These are phyloP conservation scores for Harpalus rubripes DNA, from an alignment of 2,888 invertebrate species.

Conservation along the genomic window DNA sequence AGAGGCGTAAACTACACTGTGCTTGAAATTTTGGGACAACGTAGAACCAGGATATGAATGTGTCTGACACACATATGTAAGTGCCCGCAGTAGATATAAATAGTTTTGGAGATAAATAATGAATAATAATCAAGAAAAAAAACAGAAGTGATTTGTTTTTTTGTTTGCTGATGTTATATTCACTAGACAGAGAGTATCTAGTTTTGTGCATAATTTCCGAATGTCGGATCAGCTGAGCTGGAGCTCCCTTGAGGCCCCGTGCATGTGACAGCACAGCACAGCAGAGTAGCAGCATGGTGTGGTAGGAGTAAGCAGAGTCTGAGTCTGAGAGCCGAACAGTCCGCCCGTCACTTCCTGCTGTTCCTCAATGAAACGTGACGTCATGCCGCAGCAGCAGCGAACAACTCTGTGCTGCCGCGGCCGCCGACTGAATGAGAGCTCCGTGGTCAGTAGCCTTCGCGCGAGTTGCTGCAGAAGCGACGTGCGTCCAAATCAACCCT, in stretches of 20 bases:
- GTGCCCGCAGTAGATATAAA: no score
- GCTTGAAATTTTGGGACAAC: no score
- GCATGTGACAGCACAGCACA: conserved; percentile 15
- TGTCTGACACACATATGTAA: no score
- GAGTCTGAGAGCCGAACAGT: background rate
- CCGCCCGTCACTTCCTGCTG: conserved; percentile 69
- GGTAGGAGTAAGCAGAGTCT: conserved; percentile 6
- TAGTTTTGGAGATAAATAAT: no score
- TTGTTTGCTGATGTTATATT: background rate
- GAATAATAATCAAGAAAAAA: no score
- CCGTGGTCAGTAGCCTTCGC: conserved; percentile 51
- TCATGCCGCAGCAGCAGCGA: conserved; percentile 70
- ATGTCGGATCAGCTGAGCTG: background rate
- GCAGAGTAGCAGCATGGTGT: background rate
- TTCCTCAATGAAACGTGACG: conserved; percentile 71
- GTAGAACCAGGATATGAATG: no score
- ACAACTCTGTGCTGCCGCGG: conserved; percentile 46
- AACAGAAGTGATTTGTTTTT: background rate
- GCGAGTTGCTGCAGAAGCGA: background rate
- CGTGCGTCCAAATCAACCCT: background rate
- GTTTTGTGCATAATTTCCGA: background rate
- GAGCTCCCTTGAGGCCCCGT: conserved; percentile 36
- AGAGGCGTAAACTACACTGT: no score
- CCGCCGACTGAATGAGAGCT: conserved; percentile 37
- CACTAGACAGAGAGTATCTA: no score